These are phyloP conservation scores for Drosophila planitibia DNA, from an alignment of 2,888 invertebrate species.

Conservation along the genomic window DNA sequence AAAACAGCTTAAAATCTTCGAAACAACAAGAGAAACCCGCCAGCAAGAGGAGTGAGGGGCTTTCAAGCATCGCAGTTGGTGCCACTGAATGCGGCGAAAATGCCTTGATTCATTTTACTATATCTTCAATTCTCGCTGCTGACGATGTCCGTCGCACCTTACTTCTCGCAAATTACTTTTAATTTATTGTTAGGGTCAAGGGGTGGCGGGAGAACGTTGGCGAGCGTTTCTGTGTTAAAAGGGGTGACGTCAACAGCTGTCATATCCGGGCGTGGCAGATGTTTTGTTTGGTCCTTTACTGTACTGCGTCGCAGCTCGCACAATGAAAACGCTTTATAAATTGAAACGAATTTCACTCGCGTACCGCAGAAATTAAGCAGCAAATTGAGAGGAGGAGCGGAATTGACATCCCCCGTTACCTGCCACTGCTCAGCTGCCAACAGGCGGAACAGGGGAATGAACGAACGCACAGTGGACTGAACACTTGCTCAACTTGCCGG, in stretches of 20 bases:
- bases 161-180: constrained; percentile 70
- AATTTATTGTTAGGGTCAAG: constrained; percentile 59
- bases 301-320: constrained; percentile 43
- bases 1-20: constrained; percentile 64
- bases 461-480: constrained; percentile 5
- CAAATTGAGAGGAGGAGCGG: constrained; percentile 9
- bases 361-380: constrained; percentile 34
- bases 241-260: constrained; percentile 67
- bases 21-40: constrained; percentile 14
- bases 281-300: constrained; percentile 46
- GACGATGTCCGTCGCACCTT: constrained; percentile 28
- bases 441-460: background rate
- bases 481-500: constrained; percentile 11
- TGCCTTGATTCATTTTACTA: constrained; percentile 59
- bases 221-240: background rate
- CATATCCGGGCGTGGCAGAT: constrained; percentile 47
- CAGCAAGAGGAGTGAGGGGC: background rate
- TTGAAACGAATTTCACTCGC: constrained; percentile 66
- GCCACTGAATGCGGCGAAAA: constrained; percentile 50
- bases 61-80: constrained; percentile 32
- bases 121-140: background rate
- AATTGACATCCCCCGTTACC: constrained; percentile 8
- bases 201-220: background rate
- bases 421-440: constrained; percentile 7
- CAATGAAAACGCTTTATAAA: constrained; percentile 70